phyloP scores from a whole-genome alignment of 2,797 vertebrate species.

The Carcharodon carcharias region DNA sequence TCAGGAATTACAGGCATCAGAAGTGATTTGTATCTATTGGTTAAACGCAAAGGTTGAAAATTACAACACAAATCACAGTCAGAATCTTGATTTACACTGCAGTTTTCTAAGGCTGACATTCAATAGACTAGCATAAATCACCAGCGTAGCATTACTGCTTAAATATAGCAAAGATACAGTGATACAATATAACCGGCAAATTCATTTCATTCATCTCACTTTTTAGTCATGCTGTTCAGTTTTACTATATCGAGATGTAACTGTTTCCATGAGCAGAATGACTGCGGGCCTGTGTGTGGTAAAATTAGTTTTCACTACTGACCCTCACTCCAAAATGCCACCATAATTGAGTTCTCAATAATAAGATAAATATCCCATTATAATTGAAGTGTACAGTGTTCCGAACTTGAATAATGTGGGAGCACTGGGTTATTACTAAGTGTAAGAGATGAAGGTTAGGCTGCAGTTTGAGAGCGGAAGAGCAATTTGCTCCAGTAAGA shows the following conservation, averaged over 20 bases:
- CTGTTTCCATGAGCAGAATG: not conserved
- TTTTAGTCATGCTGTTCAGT: constrained; percentile 15
- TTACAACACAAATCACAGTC: constrained; percentile 31
- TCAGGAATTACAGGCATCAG: constrained; percentile 13
- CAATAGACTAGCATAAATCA: constrained; percentile 23
- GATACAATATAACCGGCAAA: constrained; percentile 3
- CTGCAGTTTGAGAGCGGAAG: not conserved
- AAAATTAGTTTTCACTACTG: constrained; percentile 19
- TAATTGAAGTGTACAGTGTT: constrained; percentile 34
- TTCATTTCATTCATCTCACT: constrained; percentile 31
- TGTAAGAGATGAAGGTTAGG: not conserved
- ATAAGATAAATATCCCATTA: constrained; percentile 35
- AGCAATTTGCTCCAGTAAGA: not conserved
- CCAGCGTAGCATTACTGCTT: not conserved
- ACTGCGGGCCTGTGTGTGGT: not conserved
- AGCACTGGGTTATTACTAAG: not conserved
- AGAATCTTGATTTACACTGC: constrained; percentile 29
- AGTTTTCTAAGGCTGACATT: constrained; percentile 13
- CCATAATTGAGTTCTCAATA: constrained; percentile 37
- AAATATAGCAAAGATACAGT: constrained; percentile 24
- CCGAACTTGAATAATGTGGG: constrained; percentile 22
- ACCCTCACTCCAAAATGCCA: not conserved
- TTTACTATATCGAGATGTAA: constrained; percentile 13
- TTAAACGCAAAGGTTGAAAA: constrained; percentile 33
- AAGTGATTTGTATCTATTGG: constrained; percentile 32